A percentile compares a stretch with the other conserved stretches of the same genome.
phyloP scores from a whole-genome alignment of 2,113 vertebrate species.

The Paradoxurus hermaphroditus region DNA sequence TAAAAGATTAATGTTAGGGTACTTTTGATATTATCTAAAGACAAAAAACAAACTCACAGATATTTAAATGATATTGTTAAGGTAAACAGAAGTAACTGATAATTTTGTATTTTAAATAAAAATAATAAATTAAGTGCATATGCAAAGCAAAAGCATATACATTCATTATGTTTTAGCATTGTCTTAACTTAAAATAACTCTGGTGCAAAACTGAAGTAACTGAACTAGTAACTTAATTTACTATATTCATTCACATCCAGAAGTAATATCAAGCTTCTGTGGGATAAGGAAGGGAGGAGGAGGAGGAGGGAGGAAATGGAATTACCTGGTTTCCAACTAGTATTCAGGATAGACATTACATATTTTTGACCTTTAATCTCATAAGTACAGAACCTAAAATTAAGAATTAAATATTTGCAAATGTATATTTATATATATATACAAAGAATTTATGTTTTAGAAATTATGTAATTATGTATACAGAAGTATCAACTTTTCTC shows the following conservation, averaged over 20 bases:
- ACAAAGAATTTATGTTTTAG: background rate
- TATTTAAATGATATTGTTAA: background rate
- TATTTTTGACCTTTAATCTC: slow-evolving; percentile 15
- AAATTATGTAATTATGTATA: background rate
- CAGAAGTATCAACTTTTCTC: background rate
- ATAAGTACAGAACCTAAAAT: background rate
- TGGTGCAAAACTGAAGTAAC: background rate
- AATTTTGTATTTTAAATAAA: background rate
- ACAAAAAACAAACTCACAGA: background rate
- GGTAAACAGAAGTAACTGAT: background rate
- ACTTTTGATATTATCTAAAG: background rate
- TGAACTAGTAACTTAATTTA: slow-evolving; percentile 27
- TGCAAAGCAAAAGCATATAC: background rate
- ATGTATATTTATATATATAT: background rate
- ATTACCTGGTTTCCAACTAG: background rate
- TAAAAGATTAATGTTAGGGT: background rate
- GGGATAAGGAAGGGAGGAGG: background rate
- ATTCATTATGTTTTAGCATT: background rate
- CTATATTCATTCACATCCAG: background rate
- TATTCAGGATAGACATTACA: background rate
- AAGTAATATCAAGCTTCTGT: background rate
- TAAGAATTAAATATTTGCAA: background rate
- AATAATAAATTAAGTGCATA: background rate
- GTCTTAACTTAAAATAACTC: background rate
- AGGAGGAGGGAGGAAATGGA: background rate